A percentile compares a stretch with the other conserved stretches of the same genome.
These are phyloP conservation scores for Mustela lutreola DNA, from an alignment of 2,113 vertebrate genomes.

Conservation along the genomic window DNA sequence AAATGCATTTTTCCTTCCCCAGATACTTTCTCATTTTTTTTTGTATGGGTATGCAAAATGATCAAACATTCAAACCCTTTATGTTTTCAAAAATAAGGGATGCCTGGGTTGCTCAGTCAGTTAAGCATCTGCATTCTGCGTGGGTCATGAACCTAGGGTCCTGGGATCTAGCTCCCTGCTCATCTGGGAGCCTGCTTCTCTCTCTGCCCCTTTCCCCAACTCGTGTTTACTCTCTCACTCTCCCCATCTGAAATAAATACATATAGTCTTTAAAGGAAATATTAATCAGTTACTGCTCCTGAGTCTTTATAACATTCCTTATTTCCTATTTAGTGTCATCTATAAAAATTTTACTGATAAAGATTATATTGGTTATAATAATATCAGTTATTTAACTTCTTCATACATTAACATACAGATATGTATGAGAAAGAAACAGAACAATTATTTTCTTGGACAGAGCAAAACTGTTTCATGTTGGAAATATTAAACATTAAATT, in stretches of 20 bases:
- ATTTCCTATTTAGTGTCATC: not conserved
- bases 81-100: not conserved
- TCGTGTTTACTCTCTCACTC: too few relatives aligned
- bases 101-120: too few relatives aligned
- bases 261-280: too few relatives aligned
- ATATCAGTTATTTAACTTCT: constrained; percentile 8
- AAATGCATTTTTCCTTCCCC: not conserved
- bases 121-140: too few relatives aligned
- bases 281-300: not conserved
- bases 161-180: too few relatives aligned
- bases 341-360: not conserved
- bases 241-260: too few relatives aligned
- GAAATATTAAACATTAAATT: not conserved
- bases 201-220: too few relatives aligned
- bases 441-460: not conserved
- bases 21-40: not conserved
- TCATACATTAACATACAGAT: not conserved
- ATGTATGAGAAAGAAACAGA: not conserved
- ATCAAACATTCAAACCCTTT: not conserved
- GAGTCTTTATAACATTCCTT: not conserved
- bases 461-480: not conserved
- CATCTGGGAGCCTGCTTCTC: too few relatives aligned
- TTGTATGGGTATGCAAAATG: not conserved
- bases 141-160: too few relatives aligned
- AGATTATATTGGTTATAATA: not conserved